These are phyloP conservation scores for Urocynchramus pylzowi DNA, from an alignment of 2,113 vertebrate species.

Conservation along the genomic window DNA sequence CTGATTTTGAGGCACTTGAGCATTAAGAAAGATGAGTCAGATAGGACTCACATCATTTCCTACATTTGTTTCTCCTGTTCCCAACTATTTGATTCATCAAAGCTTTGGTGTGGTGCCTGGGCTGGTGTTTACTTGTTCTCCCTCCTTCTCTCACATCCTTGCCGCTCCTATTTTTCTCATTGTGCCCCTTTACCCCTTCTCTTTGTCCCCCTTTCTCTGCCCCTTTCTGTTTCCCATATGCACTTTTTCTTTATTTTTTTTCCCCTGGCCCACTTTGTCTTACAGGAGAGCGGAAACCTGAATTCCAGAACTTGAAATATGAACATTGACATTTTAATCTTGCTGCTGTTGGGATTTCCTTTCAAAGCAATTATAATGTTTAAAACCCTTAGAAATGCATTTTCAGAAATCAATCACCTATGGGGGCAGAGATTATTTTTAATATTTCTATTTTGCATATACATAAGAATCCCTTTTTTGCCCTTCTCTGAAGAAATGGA, in stretches of 20 bases:
- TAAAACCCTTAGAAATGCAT: background rate
- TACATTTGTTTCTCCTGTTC: background rate
- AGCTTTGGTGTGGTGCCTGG: background rate
- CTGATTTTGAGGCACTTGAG: background rate
- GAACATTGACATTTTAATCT: background rate
- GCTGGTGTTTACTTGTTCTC: background rate
- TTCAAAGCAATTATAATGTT: background rate
- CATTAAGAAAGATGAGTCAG: background rate
- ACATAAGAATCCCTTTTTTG: background rate
- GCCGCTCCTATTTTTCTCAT: background rate
- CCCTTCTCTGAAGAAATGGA: background rate
- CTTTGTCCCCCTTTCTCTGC: background rate
- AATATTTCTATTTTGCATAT: background rate
- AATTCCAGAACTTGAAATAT: background rate
- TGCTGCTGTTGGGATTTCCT: background rate
- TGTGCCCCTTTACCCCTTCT: background rate
- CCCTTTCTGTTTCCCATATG: background rate
- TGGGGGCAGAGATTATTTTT: background rate
- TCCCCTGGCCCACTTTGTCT: background rate
- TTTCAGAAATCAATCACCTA: background rate
- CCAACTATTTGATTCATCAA: background rate
- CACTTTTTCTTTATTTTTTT: background rate
- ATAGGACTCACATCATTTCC: background rate
- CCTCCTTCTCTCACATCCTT: background rate
- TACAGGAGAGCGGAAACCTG: background rate